A percentile compares a stretch with the other conserved stretches of the same genome.
phyloP scores from a whole-genome alignment of 2,797 vertebrate genomes.

The Enteromius treurensis region DNA sequence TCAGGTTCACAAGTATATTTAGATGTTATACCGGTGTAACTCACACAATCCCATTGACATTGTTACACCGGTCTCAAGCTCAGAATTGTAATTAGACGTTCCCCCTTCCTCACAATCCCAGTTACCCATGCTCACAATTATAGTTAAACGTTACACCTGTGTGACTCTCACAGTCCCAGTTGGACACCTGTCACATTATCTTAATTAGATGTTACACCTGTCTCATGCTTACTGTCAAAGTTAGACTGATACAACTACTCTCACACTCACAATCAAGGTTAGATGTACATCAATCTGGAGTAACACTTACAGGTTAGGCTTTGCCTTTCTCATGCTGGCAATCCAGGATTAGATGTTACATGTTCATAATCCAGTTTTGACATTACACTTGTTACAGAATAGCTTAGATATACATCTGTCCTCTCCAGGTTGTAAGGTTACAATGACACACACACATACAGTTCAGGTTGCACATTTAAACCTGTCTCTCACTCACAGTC shows the following conservation, averaged over 20 bases:
- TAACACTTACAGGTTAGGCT: neutral
- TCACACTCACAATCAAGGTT: neutral
- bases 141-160: neutral
- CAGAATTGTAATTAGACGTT: neutral
- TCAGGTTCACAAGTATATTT: neutral
- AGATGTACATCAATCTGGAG: neutral
- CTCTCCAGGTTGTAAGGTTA: neutral
- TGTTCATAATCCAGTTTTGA: neutral
- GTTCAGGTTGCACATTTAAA: neutral
- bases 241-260: neutral
- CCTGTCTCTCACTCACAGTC: neutral
- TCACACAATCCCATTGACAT: too few relatives aligned
- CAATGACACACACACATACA: neutral
- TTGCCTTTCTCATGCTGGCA: neutral
- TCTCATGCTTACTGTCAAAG: neutral
- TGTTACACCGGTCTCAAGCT: neutral
- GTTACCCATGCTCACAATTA: neutral
- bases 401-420: neutral
- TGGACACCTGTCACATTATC: neutral
- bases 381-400: neutral
- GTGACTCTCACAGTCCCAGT: neutral
- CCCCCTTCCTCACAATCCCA: neutral
- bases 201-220: neutral
- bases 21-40: neutral
- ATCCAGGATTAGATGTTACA: neutral